Base-by-base conservation (phyloP, 1,140 invertebrate genomes). In the Metopolophium dirhodum region DNA sequence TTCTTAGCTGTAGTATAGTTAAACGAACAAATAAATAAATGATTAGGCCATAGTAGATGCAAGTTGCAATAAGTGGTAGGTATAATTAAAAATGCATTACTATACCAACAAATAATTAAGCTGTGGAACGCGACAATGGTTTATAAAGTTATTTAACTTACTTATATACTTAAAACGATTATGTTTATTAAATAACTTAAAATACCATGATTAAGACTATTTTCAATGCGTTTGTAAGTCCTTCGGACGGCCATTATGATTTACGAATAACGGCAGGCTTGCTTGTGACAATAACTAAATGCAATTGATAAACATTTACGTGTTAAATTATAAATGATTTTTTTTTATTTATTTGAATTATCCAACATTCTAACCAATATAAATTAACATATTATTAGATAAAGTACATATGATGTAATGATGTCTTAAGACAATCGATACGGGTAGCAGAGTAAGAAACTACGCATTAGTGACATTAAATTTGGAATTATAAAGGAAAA, bases 21-120 rank as follows among this genome's bases (percentile, higher is more conserved):
- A 30, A 68, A 68, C n/a, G 61, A 68, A 68, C 26, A 68, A 68
- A 68, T 68, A 68, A 68, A n/a, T 77, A 18, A 77, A 77, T n/a
- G 30, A 77, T 77, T 35, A 77, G 14, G 14, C 61, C 14, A 77
- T 18, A 35, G 30, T 7, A 77, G 30, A 6, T n/a, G 11, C 61
- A 77, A 4, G 61, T n/a, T n/a, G 14, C 61, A n/a, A 77, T 6
- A 77, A 37, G 82, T 83, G 37, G 37, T 35, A 82, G 35, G 35
- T 37, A 83, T 83, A 4, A 41, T 83, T 83, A 83, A 83, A 83
- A 83, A 83, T 83, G 22, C 82, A 83, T 83, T 83, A 83, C 35
- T 37, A 37, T 3, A 37, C 37, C 22, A 41, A 22, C 35, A 37
- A 83, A 37, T 83, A 83, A 83, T 37, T 83, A 37, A 83, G 22